These are phyloP conservation scores for Rhogogaster chlorosoma DNA, from an alignment of 2,888 invertebrate genomes.

Conservation along the genomic window DNA sequence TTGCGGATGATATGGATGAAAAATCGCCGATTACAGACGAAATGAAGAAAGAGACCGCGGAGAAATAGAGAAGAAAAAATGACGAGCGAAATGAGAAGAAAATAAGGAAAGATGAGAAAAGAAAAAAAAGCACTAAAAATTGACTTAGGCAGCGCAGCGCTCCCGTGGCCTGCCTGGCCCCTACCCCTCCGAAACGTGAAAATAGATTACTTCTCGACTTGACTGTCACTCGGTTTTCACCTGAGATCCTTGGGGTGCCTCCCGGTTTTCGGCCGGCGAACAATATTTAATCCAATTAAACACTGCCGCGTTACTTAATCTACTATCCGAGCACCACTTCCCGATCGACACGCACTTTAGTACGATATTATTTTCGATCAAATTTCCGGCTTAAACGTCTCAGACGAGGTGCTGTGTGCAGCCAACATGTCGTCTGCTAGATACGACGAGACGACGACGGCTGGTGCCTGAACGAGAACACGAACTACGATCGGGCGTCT, in stretches of 20 bases:
- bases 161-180: constrained; percentile 42
- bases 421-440: constrained; percentile 79
- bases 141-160: constrained; percentile 37
- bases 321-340: constrained; percentile 45
- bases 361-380: constrained; percentile 71
- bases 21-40: background rate
- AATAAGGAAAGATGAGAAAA: background rate
- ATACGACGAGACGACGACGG: constrained; percentile 47
- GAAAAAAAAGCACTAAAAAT: constrained; percentile 18
- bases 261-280: constrained; percentile 10
- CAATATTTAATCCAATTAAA: constrained; percentile 42
- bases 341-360: constrained; percentile 57
- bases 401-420: constrained; percentile 75
- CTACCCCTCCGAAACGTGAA: constrained; percentile 47
- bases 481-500: constrained; percentile 67
- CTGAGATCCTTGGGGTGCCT: constrained; percentile 28
- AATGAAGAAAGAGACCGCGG: background rate
- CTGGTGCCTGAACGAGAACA: constrained; percentile 70
- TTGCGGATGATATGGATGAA: background rate
- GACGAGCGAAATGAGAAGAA: background rate
- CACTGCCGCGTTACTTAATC: constrained; percentile 33
- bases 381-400: constrained; percentile 73
- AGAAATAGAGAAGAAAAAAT: background rate
- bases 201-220: constrained; percentile 50
- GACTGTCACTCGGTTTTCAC: constrained; percentile 49